These are phyloP conservation scores for Perithous albicinctus DNA, from an alignment of 2,888 invertebrate genomes.

Conservation along the genomic window DNA sequence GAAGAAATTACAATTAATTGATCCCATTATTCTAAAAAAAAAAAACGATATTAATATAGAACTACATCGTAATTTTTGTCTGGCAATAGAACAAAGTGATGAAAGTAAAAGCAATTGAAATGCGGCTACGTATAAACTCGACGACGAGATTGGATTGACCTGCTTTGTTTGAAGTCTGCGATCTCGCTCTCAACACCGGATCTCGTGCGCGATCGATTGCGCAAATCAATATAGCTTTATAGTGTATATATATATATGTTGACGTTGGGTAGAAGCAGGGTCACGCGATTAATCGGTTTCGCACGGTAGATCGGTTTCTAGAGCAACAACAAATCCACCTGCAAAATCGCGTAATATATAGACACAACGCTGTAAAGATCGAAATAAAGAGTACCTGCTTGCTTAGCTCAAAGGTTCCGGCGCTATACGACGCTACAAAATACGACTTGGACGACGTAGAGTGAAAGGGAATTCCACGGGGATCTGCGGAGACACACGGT, in stretches of 20 bases:
- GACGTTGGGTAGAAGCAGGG: constrained; percentile 49
- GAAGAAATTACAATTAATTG: no score
- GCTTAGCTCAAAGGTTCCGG: constrained; percentile 56
- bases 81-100: constrained; percentile 34
- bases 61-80: neutral
- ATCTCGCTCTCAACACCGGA: constrained; percentile 64
- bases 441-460: constrained; percentile 41
- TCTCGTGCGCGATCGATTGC: constrained; percentile 64
- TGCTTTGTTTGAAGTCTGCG: constrained; percentile 64
- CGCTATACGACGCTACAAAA: constrained; percentile 49
- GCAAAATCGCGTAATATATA: constrained; percentile 52
- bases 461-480: constrained; percentile 70
- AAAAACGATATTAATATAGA: neutral
- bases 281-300: constrained; percentile 66
- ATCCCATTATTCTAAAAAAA: no score
- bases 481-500: constrained; percentile 47
- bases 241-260: no score
- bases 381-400: constrained; percentile 33
- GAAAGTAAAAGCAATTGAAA: constrained; percentile 55
- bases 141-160: constrained; percentile 65
- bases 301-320: constrained; percentile 65
- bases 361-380: constrained; percentile 23
- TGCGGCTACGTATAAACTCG: constrained; percentile 40
- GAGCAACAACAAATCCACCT: constrained; percentile 65
- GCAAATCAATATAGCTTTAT: constrained; percentile 58